Evolutionary conservation across 2,797 vertebrate genomes (phyloP).

Genomic region (Sorex maritimensis): DNA sequence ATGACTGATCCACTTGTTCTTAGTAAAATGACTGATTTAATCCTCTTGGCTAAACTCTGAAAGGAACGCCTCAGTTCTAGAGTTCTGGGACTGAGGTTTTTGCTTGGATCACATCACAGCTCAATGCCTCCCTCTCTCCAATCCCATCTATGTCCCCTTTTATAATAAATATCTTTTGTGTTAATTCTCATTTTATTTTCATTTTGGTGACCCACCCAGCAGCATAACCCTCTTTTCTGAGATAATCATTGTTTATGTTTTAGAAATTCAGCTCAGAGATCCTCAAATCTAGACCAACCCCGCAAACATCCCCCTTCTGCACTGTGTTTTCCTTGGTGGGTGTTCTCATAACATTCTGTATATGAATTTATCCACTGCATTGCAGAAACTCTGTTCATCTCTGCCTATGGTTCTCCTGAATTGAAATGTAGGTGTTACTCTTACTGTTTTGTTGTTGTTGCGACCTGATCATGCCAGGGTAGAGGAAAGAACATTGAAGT

Average conservation of each 20-base stretch:
- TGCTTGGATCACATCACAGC: neutral
- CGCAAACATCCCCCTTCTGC: neutral
- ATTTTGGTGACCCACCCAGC: neutral
- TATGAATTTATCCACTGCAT: neutral
- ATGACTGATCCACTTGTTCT: neutral
- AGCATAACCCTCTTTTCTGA: neutral
- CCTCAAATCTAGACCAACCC: neutral
- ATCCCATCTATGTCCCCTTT: neutral
- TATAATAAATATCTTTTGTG: neutral
- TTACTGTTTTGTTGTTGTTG: neutral
- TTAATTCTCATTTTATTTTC: neutral
- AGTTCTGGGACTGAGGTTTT: neutral
- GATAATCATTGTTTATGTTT: neutral
- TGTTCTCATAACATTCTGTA: neutral
- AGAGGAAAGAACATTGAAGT: neutral
- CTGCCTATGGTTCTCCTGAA: neutral
- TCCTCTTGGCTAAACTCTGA: slow-evolving; percentile 20
- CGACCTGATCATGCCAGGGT: neutral
- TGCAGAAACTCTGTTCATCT: neutral
- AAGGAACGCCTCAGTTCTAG: neutral
- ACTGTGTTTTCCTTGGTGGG: neutral
- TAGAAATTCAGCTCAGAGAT: slow-evolving; percentile 13
- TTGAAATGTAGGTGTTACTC: neutral
- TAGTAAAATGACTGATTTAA: neutral
- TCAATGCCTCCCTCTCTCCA: neutral